Conservation (phyloP, 2,113 vertebrate genomes). For the Gopherus flavomarginatus region DNA sequence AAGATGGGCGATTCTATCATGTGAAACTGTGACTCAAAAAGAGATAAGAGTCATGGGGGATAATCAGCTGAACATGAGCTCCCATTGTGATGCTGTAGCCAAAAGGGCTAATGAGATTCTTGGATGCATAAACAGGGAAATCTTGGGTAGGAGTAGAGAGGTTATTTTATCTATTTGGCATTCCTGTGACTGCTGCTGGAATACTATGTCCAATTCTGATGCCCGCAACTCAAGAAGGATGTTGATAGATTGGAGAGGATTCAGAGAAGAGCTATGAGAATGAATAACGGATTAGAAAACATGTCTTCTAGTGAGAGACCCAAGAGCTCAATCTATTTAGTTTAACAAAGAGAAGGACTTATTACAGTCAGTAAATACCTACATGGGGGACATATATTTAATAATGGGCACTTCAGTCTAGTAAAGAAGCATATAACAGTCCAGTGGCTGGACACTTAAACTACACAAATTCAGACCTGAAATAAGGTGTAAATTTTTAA, state of each 20-base stretch:
- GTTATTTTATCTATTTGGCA: neutral
- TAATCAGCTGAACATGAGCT: neutral
- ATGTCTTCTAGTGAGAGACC: neutral
- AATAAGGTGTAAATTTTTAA: neutral
- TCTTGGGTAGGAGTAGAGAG: neutral
- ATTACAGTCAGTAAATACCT: neutral
- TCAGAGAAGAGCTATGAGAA: neutral
- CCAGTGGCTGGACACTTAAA: neutral
- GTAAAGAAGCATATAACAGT: neutral
- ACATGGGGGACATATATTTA: neutral
- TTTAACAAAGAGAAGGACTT: neutral
- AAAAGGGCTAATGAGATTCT: neutral
- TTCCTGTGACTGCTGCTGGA: neutral
- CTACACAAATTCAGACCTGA: neutral
- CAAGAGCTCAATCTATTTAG: neutral
- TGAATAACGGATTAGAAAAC: neutral
- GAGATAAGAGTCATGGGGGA: neutral
- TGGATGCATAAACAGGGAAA: neutral
- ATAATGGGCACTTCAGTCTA: neutral
- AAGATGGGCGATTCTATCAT: neutral
- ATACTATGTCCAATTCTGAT: neutral
- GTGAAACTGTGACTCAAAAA: neutral
- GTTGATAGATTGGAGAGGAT: neutral
- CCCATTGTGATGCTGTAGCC: neutral
- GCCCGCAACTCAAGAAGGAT: neutral